These are phyloP conservation scores for Uria aalge DNA, from an alignment of 2,113 vertebrate species.

Conservation along the genomic window DNA sequence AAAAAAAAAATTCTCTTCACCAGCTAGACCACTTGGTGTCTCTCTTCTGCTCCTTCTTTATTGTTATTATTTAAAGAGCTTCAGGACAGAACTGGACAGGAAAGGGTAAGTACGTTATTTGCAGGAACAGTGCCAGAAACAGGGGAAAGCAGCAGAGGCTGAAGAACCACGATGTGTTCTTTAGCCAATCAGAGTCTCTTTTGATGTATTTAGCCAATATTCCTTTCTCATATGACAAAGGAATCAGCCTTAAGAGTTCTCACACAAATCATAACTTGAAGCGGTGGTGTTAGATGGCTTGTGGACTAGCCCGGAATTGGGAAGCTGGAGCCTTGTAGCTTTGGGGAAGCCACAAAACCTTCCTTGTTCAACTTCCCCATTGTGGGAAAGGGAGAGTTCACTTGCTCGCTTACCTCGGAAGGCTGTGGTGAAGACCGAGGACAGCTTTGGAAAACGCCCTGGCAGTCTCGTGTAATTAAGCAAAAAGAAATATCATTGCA, in stretches of 20 bases:
- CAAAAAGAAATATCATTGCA: background rate
- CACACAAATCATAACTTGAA: background rate
- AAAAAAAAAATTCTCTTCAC: background rate
- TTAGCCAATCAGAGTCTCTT: background rate
- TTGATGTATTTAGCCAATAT: background rate
- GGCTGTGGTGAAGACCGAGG: background rate
- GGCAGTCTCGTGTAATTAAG: background rate
- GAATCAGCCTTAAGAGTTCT: background rate
- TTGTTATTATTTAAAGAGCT: background rate
- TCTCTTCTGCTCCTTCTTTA: background rate
- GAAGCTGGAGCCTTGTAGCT: background rate
- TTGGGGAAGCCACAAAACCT: background rate
- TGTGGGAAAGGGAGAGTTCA: background rate
- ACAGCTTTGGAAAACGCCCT: background rate
- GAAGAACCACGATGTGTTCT: background rate
- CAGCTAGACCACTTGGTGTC: background rate
- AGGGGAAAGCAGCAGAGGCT: background rate
- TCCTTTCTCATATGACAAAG: background rate
- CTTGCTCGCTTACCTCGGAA: fast-evolving
- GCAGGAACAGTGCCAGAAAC: background rate
- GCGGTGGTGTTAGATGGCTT: too few species aligned
- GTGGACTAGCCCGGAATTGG: background rate
- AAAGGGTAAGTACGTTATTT: background rate
- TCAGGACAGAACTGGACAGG: background rate
- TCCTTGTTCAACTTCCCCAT: background rate